A percentile compares a stretch with the other conserved stretches of the same genome.
phyloP scores from a whole-genome alignment of 2,113 vertebrate genomes.

The Dendrocopos noguchii region DNA sequence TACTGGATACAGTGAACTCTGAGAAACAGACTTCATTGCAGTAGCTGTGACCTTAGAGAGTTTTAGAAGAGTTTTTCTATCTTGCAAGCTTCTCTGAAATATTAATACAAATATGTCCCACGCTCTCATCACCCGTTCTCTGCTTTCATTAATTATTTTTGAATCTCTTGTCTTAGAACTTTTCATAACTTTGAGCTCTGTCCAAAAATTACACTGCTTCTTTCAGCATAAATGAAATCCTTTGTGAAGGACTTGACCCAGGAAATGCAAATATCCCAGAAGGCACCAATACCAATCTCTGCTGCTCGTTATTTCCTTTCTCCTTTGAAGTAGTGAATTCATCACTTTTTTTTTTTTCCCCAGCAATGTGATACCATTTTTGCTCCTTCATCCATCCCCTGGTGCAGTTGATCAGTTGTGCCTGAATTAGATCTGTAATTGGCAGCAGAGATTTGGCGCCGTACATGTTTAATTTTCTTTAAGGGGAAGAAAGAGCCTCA shows the following conservation, averaged over 20 bases:
- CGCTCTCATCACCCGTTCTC: not conserved
- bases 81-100: conserved; percentile 31
- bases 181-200: not conserved
- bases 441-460: not conserved
- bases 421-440: not conserved
- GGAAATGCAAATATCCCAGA: not conserved
- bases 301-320: not conserved
- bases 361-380: accelerated
- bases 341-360: not conserved
- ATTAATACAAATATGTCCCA: conserved; percentile 17
- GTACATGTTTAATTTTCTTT: accelerated
- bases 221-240: not conserved
- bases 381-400: not conserved
- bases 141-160: conserved; percentile 46
- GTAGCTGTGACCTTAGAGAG: conserved; percentile 41
- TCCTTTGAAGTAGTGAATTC: not conserved
- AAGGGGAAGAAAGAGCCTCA: not conserved
- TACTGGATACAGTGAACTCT: conserved; percentile 17
- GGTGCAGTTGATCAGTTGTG: not conserved
- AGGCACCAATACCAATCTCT: not conserved
- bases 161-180: not conserved
- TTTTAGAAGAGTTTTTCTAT: conserved; percentile 40
- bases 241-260: not conserved
- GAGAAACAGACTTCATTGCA: conserved; percentile 41
- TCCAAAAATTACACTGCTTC: not conserved